Evolutionary conservation across 2,797 vertebrate species (phyloP).

Genomic region (Thalassophryne amazonica): DNA sequence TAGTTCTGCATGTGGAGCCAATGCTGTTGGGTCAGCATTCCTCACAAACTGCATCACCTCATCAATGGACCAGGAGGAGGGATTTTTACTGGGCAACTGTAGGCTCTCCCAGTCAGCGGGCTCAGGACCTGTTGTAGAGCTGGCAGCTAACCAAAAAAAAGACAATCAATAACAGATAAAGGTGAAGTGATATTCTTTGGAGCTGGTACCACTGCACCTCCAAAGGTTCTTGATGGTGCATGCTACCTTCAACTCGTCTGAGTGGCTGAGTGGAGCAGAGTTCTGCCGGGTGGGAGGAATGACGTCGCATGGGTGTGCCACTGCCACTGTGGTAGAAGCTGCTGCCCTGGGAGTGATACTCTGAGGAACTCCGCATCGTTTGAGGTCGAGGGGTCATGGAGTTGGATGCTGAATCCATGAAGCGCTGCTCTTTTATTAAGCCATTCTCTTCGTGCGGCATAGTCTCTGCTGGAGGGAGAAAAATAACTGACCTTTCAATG

Average conservation of each 20-base stretch:
- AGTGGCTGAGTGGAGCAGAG: slow-evolving; percentile 73
- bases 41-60: slow-evolving; percentile 95
- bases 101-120: slow-evolving; percentile 76
- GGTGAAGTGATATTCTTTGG: not conserved
- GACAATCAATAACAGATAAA: not conserved
- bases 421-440: slow-evolving; percentile 83
- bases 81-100: slow-evolving; percentile 74
- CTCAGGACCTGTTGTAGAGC: slow-evolving; percentile 89
- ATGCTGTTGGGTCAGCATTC: slow-evolving; percentile 87
- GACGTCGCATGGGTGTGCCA: slow-evolving; percentile 68
- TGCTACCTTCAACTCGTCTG: slow-evolving; percentile 89
- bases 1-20: slow-evolving; percentile 89
- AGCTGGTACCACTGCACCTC: not conserved
- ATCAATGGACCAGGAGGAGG: slow-evolving; percentile 91
- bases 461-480: slow-evolving; percentile 79
- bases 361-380: slow-evolving; percentile 64
- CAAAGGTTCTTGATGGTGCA: not conserved
- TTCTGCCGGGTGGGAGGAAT: slow-evolving; percentile 79
- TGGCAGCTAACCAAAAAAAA: slow-evolving; percentile 78
- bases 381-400: slow-evolving; percentile 81
- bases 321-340: slow-evolving; percentile 73
- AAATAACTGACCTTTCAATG: not conserved
- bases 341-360: slow-evolving; percentile 73
- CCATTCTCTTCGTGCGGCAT: slow-evolving; percentile 81
- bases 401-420: slow-evolving; percentile 86